Evolutionary conservation across 2,797 vertebrate genomes (phyloP).

Genomic region (Gobionotothen gibberifrons): DNA sequence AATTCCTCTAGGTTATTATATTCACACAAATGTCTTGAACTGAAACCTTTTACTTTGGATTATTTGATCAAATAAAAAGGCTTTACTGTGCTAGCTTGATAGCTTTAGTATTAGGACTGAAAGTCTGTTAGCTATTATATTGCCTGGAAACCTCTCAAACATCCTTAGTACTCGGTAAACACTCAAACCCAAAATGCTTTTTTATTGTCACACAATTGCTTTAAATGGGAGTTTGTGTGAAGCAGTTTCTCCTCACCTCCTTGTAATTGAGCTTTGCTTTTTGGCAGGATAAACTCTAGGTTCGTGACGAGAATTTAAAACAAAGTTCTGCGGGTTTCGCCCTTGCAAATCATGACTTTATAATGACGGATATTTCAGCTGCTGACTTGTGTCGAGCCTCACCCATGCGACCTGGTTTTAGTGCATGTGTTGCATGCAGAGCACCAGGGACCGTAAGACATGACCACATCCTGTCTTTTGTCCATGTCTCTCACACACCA

Average conservation of each 20-base stretch:
- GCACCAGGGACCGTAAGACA: constrained; percentile 28
- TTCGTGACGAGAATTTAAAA: constrained; percentile 13
- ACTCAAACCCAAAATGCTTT: not conserved
- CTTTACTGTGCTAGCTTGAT: not conserved
- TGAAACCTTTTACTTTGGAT: not conserved
- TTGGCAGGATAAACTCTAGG: constrained; percentile 3
- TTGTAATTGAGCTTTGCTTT: not conserved
- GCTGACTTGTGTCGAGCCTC: constrained; percentile 2
- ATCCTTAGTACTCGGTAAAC: not conserved
- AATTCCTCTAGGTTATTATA: not conserved
- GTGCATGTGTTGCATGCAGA: constrained; percentile 6
- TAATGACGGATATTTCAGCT: constrained; percentile 12
- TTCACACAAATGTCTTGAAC: not conserved
- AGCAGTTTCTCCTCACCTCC: constrained; percentile 3
- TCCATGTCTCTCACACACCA: constrained; percentile 32
- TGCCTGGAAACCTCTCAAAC: not conserved
- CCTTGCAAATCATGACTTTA: constrained; percentile 21
- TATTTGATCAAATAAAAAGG: not conserved
- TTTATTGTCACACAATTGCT: not conserved
- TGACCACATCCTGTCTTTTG: constrained; percentile 46
- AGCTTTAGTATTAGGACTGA: not conserved
- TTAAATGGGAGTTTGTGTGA: not conserved
- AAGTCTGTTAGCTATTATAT: not conserved
- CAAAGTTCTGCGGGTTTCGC: constrained; percentile 25
- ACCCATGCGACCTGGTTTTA: not conserved